Conservation (phyloP, 2,888 invertebrate genomes). For the Lepidocyrtoides sp. region DNA sequence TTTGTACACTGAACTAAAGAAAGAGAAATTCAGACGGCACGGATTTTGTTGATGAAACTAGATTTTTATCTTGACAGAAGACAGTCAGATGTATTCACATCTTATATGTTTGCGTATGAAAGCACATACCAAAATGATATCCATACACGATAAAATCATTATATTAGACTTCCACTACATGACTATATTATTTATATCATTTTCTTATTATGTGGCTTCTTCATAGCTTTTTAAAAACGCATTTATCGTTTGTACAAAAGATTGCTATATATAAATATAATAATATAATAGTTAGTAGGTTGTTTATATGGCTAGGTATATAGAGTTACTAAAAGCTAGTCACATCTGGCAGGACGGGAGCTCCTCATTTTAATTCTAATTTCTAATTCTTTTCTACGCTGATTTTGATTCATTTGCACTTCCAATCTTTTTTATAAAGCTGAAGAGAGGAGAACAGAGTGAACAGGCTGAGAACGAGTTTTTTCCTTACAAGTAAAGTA, state of each 20-base stretch:
- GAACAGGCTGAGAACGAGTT: slow-evolving; percentile 34
- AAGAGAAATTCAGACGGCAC: too few species aligned
- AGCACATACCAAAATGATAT: too few species aligned
- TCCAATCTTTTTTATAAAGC: slow-evolving; percentile 70
- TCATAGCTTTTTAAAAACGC: slow-evolving; percentile 46
- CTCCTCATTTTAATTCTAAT: slow-evolving; percentile 78
- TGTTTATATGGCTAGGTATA: not conserved
- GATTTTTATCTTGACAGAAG: not conserved
- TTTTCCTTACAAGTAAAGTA: too few species aligned
- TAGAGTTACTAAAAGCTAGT: slow-evolving; percentile 51
- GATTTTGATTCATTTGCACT: slow-evolving; percentile 79
- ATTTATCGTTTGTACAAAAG: slow-evolving; percentile 17
- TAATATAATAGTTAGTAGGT: too few species aligned
- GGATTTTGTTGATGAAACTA: not conserved
- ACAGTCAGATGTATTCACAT: too few species aligned
- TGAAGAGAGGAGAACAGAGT: not conserved
- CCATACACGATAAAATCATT: too few species aligned
- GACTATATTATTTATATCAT: not conserved
- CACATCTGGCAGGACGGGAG: slow-evolving; percentile 74
- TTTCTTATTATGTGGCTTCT: slow-evolving; percentile 4
- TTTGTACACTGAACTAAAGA: too few species aligned
- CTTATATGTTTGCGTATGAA: too few species aligned
- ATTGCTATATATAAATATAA: not conserved
- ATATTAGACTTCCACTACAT: too few species aligned
- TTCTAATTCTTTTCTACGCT: slow-evolving; percentile 77